Conservation (phyloP, 2,113 vertebrate species). For the Corythornis cristatus region DNA sequence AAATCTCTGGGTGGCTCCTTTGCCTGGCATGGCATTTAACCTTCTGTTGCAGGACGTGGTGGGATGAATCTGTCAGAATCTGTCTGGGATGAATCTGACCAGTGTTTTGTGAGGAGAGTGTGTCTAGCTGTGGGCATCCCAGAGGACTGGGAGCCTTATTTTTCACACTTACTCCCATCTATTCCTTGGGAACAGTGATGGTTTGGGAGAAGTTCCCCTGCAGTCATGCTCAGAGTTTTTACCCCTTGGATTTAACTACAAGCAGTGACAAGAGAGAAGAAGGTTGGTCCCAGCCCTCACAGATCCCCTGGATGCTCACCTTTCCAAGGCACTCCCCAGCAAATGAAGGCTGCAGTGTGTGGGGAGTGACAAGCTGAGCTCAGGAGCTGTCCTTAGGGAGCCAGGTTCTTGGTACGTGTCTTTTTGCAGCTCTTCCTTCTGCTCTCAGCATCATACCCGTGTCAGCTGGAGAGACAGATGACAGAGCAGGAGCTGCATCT, state of each 20-base stretch:
- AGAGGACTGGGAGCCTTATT: not conserved
- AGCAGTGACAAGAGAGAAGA: not conserved
- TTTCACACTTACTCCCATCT: not conserved
- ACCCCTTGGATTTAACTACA: not conserved
- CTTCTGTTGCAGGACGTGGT: not conserved
- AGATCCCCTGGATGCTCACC: not conserved
- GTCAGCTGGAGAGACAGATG: not conserved
- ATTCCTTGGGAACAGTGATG: not conserved
- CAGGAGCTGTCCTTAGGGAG: not conserved
- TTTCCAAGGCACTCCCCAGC: not conserved
- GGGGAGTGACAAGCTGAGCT: not conserved
- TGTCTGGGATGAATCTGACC: constrained; percentile 27
- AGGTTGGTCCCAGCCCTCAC: not conserved
- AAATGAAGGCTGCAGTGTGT: not conserved
- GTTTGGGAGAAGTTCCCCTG: not conserved
- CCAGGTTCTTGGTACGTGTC: not conserved
- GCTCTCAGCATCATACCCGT: not conserved
- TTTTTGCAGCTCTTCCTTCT: not conserved
- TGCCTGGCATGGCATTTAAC: constrained; percentile 37
- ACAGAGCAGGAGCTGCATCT: not conserved
- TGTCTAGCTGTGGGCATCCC: not conserved
- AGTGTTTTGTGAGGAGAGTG: not conserved
- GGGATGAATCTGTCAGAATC: constrained; percentile 40
- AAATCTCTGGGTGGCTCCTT: not conserved
- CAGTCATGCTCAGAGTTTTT: not conserved